These are phyloP conservation scores for Charadrius vociferus DNA, from an alignment of 2,113 vertebrate species.

Conservation along the genomic window DNA sequence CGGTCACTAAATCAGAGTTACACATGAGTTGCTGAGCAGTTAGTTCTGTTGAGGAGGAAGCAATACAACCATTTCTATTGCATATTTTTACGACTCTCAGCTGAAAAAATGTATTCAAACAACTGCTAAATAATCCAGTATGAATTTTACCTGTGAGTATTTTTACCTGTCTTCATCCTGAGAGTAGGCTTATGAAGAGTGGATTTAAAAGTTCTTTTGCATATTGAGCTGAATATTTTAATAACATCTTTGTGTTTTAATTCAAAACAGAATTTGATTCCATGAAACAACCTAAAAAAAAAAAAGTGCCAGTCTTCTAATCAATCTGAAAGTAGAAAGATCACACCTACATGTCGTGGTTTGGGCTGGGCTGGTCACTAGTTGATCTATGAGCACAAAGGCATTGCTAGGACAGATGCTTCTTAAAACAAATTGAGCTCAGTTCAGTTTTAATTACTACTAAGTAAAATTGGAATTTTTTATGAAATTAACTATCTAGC, in stretches of 20 bases:
- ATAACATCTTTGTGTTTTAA: background rate
- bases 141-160: background rate
- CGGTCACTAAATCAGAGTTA: constrained; percentile 11
- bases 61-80: background rate
- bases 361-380: background rate
- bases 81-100: background rate
- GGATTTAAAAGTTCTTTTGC: background rate
- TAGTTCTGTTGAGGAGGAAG: background rate
- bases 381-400: background rate
- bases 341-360: background rate
- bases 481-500: background rate
- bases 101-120: background rate
- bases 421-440: background rate
- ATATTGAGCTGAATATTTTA: background rate
- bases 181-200: background rate
- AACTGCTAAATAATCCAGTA: background rate
- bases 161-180: background rate
- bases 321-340: background rate
- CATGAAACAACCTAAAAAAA: background rate
- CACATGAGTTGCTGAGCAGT: background rate
- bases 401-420: background rate
- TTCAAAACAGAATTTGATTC: background rate
- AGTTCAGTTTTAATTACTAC: background rate
- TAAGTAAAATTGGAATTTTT: background rate
- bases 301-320: background rate